These are phyloP conservation scores for Barbus barbus DNA, from an alignment of 2,113 vertebrate genomes.

Conservation along the genomic window DNA sequence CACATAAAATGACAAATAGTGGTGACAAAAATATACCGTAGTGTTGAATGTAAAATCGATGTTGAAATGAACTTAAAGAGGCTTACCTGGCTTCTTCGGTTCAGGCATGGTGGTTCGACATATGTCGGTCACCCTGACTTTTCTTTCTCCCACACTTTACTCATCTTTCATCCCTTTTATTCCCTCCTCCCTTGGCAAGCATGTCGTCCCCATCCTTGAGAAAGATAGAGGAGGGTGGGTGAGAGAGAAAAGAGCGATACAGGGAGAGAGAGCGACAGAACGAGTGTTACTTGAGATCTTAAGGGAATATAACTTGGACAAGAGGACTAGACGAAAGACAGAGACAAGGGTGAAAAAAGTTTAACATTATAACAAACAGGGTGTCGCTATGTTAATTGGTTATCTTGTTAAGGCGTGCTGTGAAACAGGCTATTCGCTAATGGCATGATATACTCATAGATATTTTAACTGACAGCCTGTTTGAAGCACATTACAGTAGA, in stretches of 20 bases:
- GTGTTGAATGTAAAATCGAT: no score
- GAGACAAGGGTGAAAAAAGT: conserved; percentile 53
- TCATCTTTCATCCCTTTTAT: conserved; percentile 72
- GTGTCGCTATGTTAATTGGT: conserved; percentile 53
- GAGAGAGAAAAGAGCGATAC: conserved; percentile 21
- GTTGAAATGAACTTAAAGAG: not conserved
- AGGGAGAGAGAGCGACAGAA: conserved; percentile 60
- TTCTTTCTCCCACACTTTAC: conserved; percentile 57
- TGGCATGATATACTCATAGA: conserved; percentile 48
- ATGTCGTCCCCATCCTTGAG: conserved; percentile 34
- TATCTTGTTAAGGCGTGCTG: no score
- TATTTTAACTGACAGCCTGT: conserved; percentile 42
- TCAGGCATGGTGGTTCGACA: conserved; percentile 71
- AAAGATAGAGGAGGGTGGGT: conserved; percentile 33
- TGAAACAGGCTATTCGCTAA: not conserved
- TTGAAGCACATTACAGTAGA: not conserved
- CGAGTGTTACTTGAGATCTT: conserved; percentile 73
- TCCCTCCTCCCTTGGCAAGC: conserved; percentile 51
- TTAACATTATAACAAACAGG: conserved; percentile 52
- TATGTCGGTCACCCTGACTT: conserved; percentile 61
- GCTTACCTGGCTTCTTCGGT: conserved; percentile 75
- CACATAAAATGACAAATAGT: no score
- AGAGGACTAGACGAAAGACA: conserved; percentile 48
- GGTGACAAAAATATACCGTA: no score
- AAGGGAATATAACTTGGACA: conserved; percentile 61